phyloP scores from a whole-genome alignment of 1,140 invertebrate genomes.

The Aphis gossypii region DNA sequence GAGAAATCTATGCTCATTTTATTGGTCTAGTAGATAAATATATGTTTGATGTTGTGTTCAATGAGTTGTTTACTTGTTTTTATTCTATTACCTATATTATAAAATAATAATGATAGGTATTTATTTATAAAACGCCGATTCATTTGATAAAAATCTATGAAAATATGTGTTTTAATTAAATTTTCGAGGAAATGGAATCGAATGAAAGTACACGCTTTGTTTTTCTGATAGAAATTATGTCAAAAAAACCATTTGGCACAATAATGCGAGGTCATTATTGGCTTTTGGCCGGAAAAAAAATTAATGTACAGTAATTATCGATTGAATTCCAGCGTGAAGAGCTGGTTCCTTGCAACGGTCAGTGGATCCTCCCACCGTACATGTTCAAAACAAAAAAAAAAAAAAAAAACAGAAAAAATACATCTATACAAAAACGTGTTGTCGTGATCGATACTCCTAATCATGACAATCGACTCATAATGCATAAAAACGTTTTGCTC shows the following conservation, averaged over 20 bases:
- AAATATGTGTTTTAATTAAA: too few relatives aligned
- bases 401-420: slow-evolving; percentile 43
- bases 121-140: too few relatives aligned
- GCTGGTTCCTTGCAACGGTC: slow-evolving; percentile 49
- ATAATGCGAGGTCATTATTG: slow-evolving; percentile 19
- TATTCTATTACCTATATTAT: too few relatives aligned
- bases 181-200: neutral
- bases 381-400: slow-evolving; percentile 14
- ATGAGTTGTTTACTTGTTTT: too few relatives aligned
- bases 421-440: neutral
- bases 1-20: too few relatives aligned
- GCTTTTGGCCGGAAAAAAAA: neutral
- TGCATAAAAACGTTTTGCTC: slow-evolving; percentile 54
- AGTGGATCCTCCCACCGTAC: slow-evolving; percentile 54
- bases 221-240: neutral
- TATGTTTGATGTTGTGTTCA: too few relatives aligned
- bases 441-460: slow-evolving; percentile 57
- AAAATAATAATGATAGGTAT: too few relatives aligned
- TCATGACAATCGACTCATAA: slow-evolving; percentile 56
- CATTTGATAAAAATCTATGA: too few relatives aligned
- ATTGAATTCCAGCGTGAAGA: slow-evolving; percentile 56
- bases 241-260: slow-evolving; percentile 22
- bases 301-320: slow-evolving; percentile 42
- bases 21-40: too few relatives aligned
- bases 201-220: neutral